Conservation (phyloP, 2,797 vertebrate genomes). For the Valencia hispanica region DNA sequence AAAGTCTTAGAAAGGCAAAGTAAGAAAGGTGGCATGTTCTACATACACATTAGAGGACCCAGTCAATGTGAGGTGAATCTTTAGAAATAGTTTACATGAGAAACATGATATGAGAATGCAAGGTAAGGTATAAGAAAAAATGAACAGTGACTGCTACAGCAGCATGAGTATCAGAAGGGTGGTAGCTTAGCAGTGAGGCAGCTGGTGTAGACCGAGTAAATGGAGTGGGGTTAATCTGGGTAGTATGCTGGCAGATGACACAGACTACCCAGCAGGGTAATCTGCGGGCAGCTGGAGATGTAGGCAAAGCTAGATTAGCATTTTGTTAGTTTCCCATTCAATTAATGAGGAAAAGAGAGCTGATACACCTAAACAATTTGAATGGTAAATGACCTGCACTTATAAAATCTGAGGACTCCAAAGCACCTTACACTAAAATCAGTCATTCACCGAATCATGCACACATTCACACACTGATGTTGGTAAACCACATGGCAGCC, state of each 20-base stretch:
- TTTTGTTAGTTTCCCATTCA: constrained; percentile 2
- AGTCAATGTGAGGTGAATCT: background rate
- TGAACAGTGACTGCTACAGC: background rate
- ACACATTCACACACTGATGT: background rate
- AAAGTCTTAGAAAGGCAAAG: background rate
- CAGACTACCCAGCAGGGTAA: constrained; percentile 4
- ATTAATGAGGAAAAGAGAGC: background rate
- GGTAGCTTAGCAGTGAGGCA: constrained; percentile 1
- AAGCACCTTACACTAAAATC: background rate
- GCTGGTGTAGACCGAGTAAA: constrained; percentile 2
- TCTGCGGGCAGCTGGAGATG: background rate
- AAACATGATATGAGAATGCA: background rate
- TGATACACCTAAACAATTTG: background rate
- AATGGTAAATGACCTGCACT: background rate
- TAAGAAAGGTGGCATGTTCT: background rate
- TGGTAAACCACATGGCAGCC: background rate
- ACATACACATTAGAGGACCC: background rate
- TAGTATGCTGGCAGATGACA: constrained; percentile 2
- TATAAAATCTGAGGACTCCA: background rate
- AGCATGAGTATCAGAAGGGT: background rate
- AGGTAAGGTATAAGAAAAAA: background rate
- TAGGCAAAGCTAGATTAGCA: background rate
- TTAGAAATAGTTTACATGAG: background rate
- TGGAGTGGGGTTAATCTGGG: constrained; percentile 10
- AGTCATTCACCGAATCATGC: background rate